Base-by-base conservation (phyloP, 2,888 invertebrate species). In the Calephelis perditalis region DNA sequence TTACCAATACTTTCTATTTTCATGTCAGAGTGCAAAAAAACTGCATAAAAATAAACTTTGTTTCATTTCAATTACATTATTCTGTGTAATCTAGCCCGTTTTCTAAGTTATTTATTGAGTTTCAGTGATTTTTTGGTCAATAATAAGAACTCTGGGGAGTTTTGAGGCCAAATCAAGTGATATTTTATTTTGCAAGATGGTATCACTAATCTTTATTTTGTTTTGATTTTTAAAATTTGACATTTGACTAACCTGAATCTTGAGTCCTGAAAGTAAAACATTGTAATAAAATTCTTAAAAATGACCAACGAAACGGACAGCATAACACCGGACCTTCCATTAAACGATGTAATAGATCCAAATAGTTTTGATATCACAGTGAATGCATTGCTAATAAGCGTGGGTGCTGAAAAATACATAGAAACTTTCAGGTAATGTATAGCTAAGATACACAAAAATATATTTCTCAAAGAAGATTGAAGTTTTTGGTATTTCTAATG, bases 401-500 rank as follows among this genome's bases (percentile, higher is more conserved):
- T 85, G 60, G 86, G 82, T 47, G 91, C 84, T 58, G 87, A 89
- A 73, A 81, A 82, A 77, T 91, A 87, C 69, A 73, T 84, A 44
- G 76, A 85, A 64, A 75, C 86, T 67, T 91, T 91, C 68, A 83
- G 78, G 91, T 90, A 76, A 74, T 9, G 35, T 26, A 26, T 43
- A 37, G 56, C 58, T 8, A 15, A 4, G 11, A 36, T 60, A 58
- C 7, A 11, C 36, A 61, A 35, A 26, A 47, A 26, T 5, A 12
- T 15, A 15, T 44, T 15, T 40, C n/a, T 15, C 5, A 5, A 7
- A 7, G 6, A 43, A 40, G 26, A 8, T 40, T 12, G n/a, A 40
- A 40, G 5, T 7, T 37, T 10, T 3, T 7, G 5, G 55, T 55
- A 11, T 26, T 56, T 60, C 10, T 43, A 46, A 26, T 26, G 26